Conservation (phyloP, 2,888 invertebrate genomes). For the Stenolophus ochropezus region DNA sequence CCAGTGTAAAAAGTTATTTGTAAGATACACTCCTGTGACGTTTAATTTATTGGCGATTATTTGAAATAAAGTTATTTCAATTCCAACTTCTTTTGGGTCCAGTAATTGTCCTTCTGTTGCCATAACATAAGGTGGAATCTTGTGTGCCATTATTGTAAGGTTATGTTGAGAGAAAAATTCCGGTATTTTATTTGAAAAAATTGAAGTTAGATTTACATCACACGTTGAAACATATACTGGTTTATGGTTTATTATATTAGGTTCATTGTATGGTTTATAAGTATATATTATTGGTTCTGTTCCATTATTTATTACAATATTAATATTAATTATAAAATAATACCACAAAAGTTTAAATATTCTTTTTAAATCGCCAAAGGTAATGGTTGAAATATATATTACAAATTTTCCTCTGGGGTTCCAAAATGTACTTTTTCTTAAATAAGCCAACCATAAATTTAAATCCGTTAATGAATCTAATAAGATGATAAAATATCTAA, state of each 20-base stretch:
- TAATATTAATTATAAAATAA: slow-evolving; percentile 40
- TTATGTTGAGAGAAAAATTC: slow-evolving; percentile 50
- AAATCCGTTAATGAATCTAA: slow-evolving; percentile 2
- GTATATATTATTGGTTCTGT: slow-evolving; percentile 4
- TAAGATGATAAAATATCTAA: slow-evolving; percentile 5
- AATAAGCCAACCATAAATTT: neutral
- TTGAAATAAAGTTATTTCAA: slow-evolving; percentile 12
- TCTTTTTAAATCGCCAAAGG: slow-evolving; percentile 24
- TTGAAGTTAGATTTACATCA: neutral
- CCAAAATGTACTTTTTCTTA: slow-evolving; percentile 8
- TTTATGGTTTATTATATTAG: neutral
- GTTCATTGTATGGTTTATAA: neutral
- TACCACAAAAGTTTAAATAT: slow-evolving; percentile 34
- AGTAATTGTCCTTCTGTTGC: neutral
- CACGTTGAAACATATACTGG: neutral
- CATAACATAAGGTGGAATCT: slow-evolving; percentile 26
- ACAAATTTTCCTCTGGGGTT: slow-evolving; percentile 34
- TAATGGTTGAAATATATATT: neutral
- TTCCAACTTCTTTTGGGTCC: neutral
- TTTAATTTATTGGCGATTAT: neutral
- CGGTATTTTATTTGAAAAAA: neutral
- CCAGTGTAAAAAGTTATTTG: neutral
- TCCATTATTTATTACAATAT: neutral
- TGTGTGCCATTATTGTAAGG: slow-evolving; percentile 58
- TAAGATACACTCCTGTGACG: neutral